Conservation (phyloP, 2,797 vertebrate species). For the Hylomyscus alleni region DNA sequence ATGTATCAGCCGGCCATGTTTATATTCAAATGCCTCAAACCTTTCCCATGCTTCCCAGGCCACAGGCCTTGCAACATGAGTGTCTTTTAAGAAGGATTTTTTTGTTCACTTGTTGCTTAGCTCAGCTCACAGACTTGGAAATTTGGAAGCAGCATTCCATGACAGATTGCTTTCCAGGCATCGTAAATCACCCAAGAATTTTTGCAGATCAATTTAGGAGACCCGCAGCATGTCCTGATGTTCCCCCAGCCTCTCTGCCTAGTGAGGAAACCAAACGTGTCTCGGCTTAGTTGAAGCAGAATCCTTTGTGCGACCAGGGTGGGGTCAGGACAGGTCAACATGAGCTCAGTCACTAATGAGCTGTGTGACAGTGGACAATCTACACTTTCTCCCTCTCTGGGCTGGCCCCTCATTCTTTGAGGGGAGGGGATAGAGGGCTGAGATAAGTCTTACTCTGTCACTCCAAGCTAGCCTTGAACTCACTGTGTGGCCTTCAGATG, state of each 20-base stretch:
- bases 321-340: not conserved
- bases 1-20: not conserved
- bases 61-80: not conserved
- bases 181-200: conserved; percentile 26
- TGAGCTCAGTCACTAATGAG: not conserved
- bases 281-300: conserved; percentile 10
- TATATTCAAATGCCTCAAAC: not conserved
- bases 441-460: not conserved
- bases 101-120: conserved; percentile 47
- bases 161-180: conserved; percentile 49
- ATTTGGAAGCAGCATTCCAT: not conserved
- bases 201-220: conserved; percentile 35
- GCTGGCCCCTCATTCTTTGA: not conserved
- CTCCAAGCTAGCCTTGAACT: not conserved
- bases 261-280: not conserved
- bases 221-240: not conserved
- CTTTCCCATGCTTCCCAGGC: not conserved
- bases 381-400: not conserved
- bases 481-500: not conserved
- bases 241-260: not conserved
- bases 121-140: conserved; percentile 29
- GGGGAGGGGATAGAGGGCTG: not conserved
- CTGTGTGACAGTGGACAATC: not conserved
- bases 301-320: not conserved
- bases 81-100: not conserved